Evolutionary conservation across 2,888 invertebrate species (phyloP), one percentile per base, ranked within the genome.

Genomic region (Trimorus sp.): DNA sequence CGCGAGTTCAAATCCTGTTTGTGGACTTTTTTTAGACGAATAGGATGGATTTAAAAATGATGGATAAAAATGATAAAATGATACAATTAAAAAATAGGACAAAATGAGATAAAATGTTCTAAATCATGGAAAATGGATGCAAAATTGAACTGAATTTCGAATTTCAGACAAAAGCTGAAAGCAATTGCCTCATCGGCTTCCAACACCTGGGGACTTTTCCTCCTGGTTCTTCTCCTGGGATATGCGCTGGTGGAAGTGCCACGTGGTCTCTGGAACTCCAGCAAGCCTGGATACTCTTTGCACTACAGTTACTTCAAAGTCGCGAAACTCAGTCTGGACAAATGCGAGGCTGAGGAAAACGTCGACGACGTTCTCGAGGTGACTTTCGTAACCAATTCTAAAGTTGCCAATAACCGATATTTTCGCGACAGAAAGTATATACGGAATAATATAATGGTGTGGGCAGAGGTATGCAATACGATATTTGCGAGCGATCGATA

Each of bases 201-300:
- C 89, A 99, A 99, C 91, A 99, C 99, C 0, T 99, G 99, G 99
- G 99, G 99, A 75, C 93, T 99, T 68, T 98, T 99, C 91, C 93
- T 99, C 40, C 93, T 99, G 60, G 97, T 99, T 59, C 93, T 99
- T 26, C 93, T 99, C 83, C 94, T 99, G 16, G 97, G 97, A 38
- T 99, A 99, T 92, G 98, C 99, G 0, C 93, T 99, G 73, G 99
- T 99, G 0, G 99, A 99, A 92, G 97, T 99, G 3, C 97, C 97
- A 0, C 94, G 99, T 76, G 96, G 95, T 84, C 92, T 98, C 51
- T 99, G 99, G 98, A 96, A 97, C 89, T 95, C 96, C 86, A 96
- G 98, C 3, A 96, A 96, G 90, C 95, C 96, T 80, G 96, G 96
- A 58, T 96, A 97, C 88, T 95, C 96, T 62, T 93, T 98, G 74